Conservation (phyloP, 2,113 vertebrate genomes). For the Sciurus niger region DNA sequence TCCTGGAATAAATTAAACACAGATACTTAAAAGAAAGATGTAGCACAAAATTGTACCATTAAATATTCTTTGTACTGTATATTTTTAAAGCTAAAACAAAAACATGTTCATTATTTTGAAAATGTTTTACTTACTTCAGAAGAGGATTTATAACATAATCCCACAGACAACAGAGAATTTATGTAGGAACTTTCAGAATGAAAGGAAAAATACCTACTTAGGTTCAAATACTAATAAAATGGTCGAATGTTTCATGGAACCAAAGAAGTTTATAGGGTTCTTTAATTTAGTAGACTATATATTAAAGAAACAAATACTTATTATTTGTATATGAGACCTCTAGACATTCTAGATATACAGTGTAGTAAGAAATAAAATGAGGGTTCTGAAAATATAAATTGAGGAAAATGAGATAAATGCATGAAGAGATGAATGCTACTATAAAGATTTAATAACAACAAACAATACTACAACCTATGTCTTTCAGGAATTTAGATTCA, state of each 20-base stretch:
- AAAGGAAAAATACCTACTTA: not conserved
- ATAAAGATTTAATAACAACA: not conserved
- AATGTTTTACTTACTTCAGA: not conserved
- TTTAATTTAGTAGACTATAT: not conserved
- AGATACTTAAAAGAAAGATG: not conserved
- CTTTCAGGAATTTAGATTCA: not conserved
- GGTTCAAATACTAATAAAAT: not conserved
- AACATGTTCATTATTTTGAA: not conserved
- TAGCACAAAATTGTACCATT: not conserved
- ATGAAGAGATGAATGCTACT: not conserved
- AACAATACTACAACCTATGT: not conserved
- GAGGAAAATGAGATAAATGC: not conserved
- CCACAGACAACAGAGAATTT: not conserved
- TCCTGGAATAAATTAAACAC: conserved; percentile 87
- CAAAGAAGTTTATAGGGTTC: not conserved
- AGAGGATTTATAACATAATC: not conserved
- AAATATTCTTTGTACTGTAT: not conserved
- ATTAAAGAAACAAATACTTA: not conserved
- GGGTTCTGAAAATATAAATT: conserved; percentile 5
- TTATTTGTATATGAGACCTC: not conserved
- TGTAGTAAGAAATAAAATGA: not conserved
- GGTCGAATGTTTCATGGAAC: not conserved
- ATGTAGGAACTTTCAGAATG: not conserved
- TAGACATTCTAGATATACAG: not conserved
- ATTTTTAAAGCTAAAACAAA: not conserved